phyloP scores from a whole-genome alignment of 2,888 invertebrate species.

The Antitype chi region DNA sequence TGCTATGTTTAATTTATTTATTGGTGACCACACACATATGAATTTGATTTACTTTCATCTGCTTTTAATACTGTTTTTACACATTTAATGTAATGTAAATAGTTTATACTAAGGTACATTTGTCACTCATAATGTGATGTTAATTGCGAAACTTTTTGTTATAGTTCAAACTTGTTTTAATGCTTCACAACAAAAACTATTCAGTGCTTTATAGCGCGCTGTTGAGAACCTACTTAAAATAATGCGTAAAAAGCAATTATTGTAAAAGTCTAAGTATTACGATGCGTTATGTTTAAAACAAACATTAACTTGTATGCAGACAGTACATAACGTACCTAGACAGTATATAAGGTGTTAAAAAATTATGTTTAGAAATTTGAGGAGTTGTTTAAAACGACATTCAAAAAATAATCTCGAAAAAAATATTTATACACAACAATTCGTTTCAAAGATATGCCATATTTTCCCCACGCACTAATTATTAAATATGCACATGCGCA shows the following conservation, averaged over 20 bases:
- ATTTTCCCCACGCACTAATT: too few relatives aligned
- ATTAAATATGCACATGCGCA: too few relatives aligned
- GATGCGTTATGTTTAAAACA: neutral
- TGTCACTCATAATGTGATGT: constrained; percentile 28
- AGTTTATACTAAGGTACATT: constrained; percentile 9
- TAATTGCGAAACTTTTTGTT: constrained; percentile 26
- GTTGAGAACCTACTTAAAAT: constrained; percentile 5
- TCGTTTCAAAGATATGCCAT: too few relatives aligned
- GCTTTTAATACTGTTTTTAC: constrained; percentile 16
- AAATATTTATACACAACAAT: too few relatives aligned
- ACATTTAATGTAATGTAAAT: neutral
- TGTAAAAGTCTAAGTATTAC: neutral
- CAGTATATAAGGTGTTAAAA: neutral
- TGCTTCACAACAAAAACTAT: constrained; percentile 20
- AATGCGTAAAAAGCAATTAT: neutral
- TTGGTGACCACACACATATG: neutral
- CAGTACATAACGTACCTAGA: too few relatives aligned
- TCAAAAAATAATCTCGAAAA: too few relatives aligned
- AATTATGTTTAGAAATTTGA: too few relatives aligned
- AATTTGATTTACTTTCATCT: constrained; percentile 4
- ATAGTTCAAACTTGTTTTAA: constrained; percentile 20
- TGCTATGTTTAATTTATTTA: neutral
- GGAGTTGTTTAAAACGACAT: too few relatives aligned
- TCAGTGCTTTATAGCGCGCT: constrained; percentile 19
- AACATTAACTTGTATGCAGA: neutral